Evolutionary conservation across 2,888 invertebrate genomes (phyloP), one percentile per base, ranked within the genome.

Genomic region (Caenorhabditis sp.): DNA sequence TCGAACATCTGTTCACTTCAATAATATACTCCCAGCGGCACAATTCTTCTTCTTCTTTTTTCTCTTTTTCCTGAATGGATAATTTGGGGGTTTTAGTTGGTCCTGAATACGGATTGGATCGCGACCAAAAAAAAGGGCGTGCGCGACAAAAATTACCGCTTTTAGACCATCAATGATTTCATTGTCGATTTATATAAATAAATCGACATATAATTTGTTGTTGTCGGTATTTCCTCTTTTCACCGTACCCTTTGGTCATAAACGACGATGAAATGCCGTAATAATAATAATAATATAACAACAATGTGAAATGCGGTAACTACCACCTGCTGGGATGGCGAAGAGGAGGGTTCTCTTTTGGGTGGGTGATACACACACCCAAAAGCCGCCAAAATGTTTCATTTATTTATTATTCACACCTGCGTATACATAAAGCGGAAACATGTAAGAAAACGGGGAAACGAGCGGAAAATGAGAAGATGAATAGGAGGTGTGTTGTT

Each of bases 251-350:
- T 10, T 43, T 17, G 2, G 14, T 17, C 12, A 43, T 43, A 43
- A 43, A 43, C 31, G 17, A n/a, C n/a, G n/a, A n/a, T n/a, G n/a
- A 43, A 43, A 43, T 43, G 43, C 43, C 43, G 43, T 43, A 43
- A 43, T 43, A 43, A 43, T 14, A 43, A 43, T 14, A 43, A 43
- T 14, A 43, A 10, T 17, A n/a, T n/a, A n/a, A n/a, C n/a, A n/a
- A n/a, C n/a, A n/a, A n/a, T n/a, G n/a, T 43, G 43, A 43, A 43
- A 43, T 43, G 43, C 43, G 43, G 43, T 43, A 43, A 43, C 43
- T 43, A 17, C 43, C 43, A 43, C 43, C 43, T 43, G 43, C 43
- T 43, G 43, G 12, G 43, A 3, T 36, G 36, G 5, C 36, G n/a
- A n/a, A n/a, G 31, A 10, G 31, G 31, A 31, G 31, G 31, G n/a